Conservation (phyloP, 2,797 vertebrate genomes). For the Ctenopoma multispine region DNA sequence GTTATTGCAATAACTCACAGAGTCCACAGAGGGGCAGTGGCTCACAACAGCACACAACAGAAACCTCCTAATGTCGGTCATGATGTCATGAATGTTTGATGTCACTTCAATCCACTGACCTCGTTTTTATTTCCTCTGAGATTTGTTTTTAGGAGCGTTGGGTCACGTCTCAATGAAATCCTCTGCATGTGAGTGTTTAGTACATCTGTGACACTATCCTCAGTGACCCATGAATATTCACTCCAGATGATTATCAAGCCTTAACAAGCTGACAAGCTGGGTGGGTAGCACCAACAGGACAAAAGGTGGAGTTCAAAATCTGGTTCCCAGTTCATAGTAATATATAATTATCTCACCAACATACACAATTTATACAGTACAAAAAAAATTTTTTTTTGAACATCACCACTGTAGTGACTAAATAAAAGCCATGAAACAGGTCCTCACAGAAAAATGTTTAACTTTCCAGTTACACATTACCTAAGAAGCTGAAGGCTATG, state of each 20-base stretch:
- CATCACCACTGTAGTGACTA: neutral
- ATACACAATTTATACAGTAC: neutral
- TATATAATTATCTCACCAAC: neutral
- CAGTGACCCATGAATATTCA: conserved; percentile 32
- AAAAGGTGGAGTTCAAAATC: neutral
- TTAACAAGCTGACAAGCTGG: neutral
- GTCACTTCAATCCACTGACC: conserved; percentile 78
- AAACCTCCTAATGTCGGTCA: conserved; percentile 48
- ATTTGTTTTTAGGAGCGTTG: conserved; percentile 58
- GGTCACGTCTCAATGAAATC: conserved; percentile 46
- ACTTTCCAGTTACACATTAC: conserved; percentile 3
- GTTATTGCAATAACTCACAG: conserved; percentile 69
- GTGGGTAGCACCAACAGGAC: neutral
- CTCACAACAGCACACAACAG: conserved; percentile 39
- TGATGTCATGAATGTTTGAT: conserved; percentile 81
- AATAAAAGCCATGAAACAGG: neutral
- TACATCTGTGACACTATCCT: conserved; percentile 33
- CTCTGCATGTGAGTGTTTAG: conserved; percentile 12
- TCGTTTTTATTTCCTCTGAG: conserved; percentile 72
- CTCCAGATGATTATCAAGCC: conserved; percentile 2
- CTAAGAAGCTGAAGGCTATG: conserved; percentile 1
- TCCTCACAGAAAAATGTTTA: neutral
- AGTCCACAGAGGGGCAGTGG: conserved; percentile 80
- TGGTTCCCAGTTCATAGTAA: neutral
- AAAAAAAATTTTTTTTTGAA: neutral